Percentiles rank a stretch among this genome's conserved stretches.
Evolutionary conservation across 2,888 invertebrate genomes (phyloP).

Genomic region (Unio delphinus): DNA sequence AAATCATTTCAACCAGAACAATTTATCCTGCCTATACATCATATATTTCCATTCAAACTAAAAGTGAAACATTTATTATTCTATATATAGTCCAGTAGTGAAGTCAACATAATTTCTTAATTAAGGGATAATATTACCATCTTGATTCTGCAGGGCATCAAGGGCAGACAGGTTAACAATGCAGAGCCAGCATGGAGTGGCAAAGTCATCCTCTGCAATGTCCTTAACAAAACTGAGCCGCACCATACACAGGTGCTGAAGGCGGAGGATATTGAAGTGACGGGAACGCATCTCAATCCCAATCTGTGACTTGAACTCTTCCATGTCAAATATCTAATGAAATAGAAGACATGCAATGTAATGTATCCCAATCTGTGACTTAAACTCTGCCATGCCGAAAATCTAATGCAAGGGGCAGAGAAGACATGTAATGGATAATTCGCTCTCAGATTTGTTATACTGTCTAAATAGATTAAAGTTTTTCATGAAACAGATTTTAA

Average conservation of each 20-base stretch:
- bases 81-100: background rate
- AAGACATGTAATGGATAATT: too few relatives aligned
- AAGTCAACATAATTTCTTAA: background rate
- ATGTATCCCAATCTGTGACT: too few relatives aligned
- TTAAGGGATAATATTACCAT: conserved; percentile 32
- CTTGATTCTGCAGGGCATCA: conserved; percentile 82
- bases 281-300: conserved; percentile 84
- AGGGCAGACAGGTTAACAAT: conserved; percentile 97
- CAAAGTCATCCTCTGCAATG: conserved; percentile 84
- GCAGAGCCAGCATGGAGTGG: conserved; percentile 97
- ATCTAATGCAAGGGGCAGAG: too few relatives aligned
- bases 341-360: too few relatives aligned
- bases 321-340: conserved; percentile 72
- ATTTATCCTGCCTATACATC: too few relatives aligned
- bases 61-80: background rate
- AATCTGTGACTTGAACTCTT: conserved; percentile 73
- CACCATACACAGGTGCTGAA: conserved; percentile 94
- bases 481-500: too few relatives aligned
- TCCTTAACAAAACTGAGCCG: conserved; percentile 94
- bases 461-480: too few relatives aligned
- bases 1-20: too few relatives aligned
- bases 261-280: conserved; percentile 89
- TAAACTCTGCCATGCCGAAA: too few relatives aligned
- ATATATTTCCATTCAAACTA: background rate
- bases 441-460: too few relatives aligned